These are phyloP conservation scores for Acanthisitta chloris DNA, from an alignment of 2,113 vertebrate species.

Conservation along the genomic window DNA sequence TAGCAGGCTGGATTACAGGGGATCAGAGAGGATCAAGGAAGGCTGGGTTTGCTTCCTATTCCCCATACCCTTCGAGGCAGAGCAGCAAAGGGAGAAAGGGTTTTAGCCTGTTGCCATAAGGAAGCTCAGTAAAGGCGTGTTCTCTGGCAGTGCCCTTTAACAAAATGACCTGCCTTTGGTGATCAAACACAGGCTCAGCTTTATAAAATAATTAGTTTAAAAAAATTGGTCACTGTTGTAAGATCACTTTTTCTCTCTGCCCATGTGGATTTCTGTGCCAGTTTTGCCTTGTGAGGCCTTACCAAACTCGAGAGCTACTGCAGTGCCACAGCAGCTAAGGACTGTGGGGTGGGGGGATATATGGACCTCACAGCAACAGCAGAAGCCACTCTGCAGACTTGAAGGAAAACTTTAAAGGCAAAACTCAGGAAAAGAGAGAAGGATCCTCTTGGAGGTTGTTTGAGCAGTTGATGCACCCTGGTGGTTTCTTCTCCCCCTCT, in stretches of 20 bases:
- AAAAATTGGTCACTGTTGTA: background rate
- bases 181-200: background rate
- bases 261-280: background rate
- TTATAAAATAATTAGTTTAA: background rate
- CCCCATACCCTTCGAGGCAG: background rate
- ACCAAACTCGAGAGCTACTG: background rate
- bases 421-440: background rate
- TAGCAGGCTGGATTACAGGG: background rate
- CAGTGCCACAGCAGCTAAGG: background rate
- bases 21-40: background rate
- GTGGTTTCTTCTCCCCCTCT: accelerated
- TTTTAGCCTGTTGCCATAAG: background rate
- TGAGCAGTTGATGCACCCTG: background rate
- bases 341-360: accelerated
- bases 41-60: background rate
- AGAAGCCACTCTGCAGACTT: background rate
- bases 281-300: background rate
- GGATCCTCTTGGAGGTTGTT: background rate
- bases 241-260: background rate
- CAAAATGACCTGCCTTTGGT: background rate
- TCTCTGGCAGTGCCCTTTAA: background rate
- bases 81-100: background rate
- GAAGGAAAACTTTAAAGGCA: background rate
- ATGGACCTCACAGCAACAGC: background rate
- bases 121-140: background rate